Percentiles rank a stretch among this genome's conserved stretches.
Evolutionary conservation across 2,113 vertebrate species (phyloP).

Genomic region (Cacatua alba): DNA sequence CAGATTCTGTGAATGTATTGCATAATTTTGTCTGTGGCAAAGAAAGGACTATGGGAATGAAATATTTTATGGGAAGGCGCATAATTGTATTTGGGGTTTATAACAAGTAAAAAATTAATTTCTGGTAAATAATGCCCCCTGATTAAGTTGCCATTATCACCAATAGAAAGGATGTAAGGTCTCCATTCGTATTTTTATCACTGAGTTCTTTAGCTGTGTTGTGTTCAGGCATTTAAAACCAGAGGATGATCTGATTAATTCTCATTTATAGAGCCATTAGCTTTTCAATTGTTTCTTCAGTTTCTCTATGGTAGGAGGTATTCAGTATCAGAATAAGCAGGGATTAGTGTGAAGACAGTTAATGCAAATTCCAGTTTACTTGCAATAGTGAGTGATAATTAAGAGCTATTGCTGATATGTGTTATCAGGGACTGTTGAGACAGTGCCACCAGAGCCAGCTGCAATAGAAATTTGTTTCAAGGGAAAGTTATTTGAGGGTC

Average conservation of each 20-base stretch:
- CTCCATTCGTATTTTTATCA: not conserved
- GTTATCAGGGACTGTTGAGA: not conserved
- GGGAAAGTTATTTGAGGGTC: not conserved
- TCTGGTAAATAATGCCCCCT: not conserved
- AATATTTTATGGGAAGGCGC: not conserved
- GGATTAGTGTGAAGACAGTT: conserved; percentile 2
- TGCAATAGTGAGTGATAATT: conserved; percentile 13
- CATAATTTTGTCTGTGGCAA: not conserved
- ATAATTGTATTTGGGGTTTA: not conserved
- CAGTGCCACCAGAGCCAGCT: not conserved
- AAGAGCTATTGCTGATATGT: conserved; percentile 27
- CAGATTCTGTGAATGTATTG: not conserved
- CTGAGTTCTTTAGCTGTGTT: not conserved
- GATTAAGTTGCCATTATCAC: not conserved
- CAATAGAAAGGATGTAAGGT: not conserved
- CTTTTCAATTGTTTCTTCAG: not conserved
- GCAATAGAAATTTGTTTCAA: not conserved
- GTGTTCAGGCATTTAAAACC: not conserved
- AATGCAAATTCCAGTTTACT: conserved; percentile 1
- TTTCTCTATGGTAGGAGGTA: not conserved
- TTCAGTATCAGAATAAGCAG: conserved; percentile 8
- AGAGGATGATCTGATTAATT: conserved; percentile 19
- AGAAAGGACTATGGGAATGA: not conserved
- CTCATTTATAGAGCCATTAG: not conserved
- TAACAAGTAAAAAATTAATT: not conserved